Percentiles rank a stretch among this genome's conserved stretches.
phyloP scores from a whole-genome alignment of 2,888 invertebrate genomes.

The Apamea sordens region DNA sequence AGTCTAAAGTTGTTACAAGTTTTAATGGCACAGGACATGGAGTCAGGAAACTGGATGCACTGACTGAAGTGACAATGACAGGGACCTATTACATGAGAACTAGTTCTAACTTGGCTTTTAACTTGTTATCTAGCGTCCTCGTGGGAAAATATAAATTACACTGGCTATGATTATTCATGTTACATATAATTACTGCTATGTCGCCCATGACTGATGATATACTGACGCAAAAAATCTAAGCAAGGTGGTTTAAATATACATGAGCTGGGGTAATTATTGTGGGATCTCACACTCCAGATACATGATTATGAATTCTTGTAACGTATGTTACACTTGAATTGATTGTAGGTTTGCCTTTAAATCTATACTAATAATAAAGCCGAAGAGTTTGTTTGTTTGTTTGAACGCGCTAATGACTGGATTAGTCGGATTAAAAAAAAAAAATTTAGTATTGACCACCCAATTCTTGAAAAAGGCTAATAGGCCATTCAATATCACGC shows the following conservation, averaged over 20 bases:
- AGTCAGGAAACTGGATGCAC: slow-evolving; percentile 62
- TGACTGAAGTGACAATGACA: slow-evolving; percentile 73
- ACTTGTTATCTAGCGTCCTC: slow-evolving; percentile 60
- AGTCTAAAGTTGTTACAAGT: slow-evolving; percentile 22
- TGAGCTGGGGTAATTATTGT: slow-evolving; percentile 53
- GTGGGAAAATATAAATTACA: slow-evolving; percentile 64
- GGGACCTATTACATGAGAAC: slow-evolving; percentile 74
- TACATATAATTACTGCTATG: slow-evolving; percentile 54
- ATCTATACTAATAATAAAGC: too few species aligned
- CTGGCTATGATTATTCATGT: slow-evolving; percentile 58
- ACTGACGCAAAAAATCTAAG: slow-evolving; percentile 44
- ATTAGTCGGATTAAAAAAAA: too few species aligned
- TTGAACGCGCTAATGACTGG: too few species aligned
- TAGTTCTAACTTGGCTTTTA: slow-evolving; percentile 66
- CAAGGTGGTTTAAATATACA: slow-evolving; percentile 54
- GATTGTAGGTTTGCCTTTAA: background rate
- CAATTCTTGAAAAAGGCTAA: too few species aligned
- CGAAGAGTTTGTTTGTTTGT: too few species aligned
- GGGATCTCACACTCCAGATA: slow-evolving; percentile 51
- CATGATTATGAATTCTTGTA: slow-evolving; percentile 29
- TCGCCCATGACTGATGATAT: slow-evolving; percentile 60
- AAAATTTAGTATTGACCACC: too few species aligned
- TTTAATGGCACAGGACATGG: slow-evolving; percentile 25
- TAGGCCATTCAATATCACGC: too few species aligned
- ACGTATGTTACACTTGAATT: slow-evolving; percentile 13